Conservation (phyloP, 2,113 vertebrate genomes). For the Tympanuchus pallidicinctus region DNA sequence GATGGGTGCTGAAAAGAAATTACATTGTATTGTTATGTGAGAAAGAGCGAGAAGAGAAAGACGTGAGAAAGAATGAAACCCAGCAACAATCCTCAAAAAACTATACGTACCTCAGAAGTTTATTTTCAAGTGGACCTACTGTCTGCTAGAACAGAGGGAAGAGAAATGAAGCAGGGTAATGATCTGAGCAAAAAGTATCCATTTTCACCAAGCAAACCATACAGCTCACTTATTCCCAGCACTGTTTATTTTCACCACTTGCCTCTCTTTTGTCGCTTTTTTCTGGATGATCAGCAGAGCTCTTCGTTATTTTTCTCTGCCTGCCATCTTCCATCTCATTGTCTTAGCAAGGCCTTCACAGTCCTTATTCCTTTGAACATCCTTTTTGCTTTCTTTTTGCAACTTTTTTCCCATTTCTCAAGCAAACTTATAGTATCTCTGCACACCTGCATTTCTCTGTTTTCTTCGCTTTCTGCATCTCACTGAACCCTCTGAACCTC, state of each 20-base stretch:
- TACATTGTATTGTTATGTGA: neutral
- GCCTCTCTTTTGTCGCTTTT: neutral
- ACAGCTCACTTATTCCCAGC: neutral
- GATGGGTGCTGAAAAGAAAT: neutral
- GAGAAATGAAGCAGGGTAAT: neutral
- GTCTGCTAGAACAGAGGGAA: neutral
- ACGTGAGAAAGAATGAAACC: neutral
- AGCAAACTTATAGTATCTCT: accelerated
- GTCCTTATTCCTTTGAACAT: neutral
- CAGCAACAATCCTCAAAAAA: neutral
- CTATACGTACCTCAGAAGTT: neutral
- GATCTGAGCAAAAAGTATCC: neutral
- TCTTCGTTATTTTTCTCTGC: neutral
- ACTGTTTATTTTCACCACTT: accelerated
- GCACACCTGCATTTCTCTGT: neutral
- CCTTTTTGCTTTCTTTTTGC: neutral
- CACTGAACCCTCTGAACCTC: neutral
- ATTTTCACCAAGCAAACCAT: neutral
- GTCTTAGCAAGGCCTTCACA: neutral
- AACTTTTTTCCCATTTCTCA: neutral
- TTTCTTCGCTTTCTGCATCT: neutral
- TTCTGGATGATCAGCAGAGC: neutral
- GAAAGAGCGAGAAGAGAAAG: neutral
- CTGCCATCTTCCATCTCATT: neutral
- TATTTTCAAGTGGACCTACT: neutral